Conservation (phyloP, 2,888 invertebrate species). For the Clanis bilineata region DNA sequence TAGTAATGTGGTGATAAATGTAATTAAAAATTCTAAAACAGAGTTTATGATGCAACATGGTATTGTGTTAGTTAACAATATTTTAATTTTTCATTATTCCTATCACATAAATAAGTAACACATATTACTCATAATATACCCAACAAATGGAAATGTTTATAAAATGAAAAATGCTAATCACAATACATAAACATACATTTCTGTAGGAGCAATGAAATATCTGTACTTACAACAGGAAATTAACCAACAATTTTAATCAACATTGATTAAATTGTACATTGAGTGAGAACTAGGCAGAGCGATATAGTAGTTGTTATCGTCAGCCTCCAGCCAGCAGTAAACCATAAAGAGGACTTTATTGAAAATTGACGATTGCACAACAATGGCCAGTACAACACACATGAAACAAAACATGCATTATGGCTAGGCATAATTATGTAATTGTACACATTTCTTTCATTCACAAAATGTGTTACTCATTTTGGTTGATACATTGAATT, state of each 20-base stretch:
- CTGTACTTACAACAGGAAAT: conserved; percentile 43
- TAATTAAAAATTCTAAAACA: background rate
- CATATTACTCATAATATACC: background rate
- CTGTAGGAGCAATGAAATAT: background rate
- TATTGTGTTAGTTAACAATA: background rate
- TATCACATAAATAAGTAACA: background rate
- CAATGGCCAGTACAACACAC: conserved; percentile 66
- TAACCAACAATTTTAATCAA: conserved; percentile 60
- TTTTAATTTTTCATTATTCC: background rate
- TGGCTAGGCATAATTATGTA: conserved; percentile 41
- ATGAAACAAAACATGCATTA: conserved; percentile 61
- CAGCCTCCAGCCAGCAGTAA: conserved; percentile 49
- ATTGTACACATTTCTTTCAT: conserved; percentile 23
- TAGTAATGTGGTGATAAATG: background rate
- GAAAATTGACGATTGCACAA: conserved; percentile 77
- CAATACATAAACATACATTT: background rate
- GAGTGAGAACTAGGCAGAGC: conserved; percentile 34
- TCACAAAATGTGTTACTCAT: background rate
- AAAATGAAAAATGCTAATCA: background rate
- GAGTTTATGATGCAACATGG: background rate
- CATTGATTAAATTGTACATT: conserved; percentile 59
- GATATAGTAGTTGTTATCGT: conserved; percentile 55
- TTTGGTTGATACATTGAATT: background rate
- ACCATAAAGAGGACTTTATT: conserved; percentile 73
- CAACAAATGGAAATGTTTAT: background rate